These are phyloP conservation scores for Hydropsyche tenuis DNA, from an alignment of 1,140 invertebrate genomes.

Conservation along the genomic window DNA sequence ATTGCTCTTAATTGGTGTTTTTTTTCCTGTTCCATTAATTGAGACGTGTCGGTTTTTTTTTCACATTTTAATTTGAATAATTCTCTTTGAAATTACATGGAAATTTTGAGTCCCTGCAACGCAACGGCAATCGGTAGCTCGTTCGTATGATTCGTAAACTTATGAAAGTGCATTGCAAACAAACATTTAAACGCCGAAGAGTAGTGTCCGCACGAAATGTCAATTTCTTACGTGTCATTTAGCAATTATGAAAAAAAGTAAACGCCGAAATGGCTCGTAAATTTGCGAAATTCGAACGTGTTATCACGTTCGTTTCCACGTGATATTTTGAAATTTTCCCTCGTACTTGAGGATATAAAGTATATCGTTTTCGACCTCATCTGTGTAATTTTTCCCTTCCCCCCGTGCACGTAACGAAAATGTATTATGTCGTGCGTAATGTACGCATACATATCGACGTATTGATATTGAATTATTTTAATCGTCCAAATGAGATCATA, in stretches of 20 bases:
- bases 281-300: slow-evolving; percentile 1
- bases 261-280: background rate
- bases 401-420: background rate
- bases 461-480: slow-evolving; percentile 37
- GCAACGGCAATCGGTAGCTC: no score
- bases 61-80: no score
- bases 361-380: background rate
- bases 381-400: background rate
- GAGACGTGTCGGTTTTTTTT: no score
- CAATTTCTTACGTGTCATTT: slow-evolving; percentile 17
- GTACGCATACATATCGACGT: background rate
- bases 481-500: slow-evolving; percentile 31
- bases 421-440: slow-evolving; percentile 9
- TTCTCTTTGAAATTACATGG: no score
- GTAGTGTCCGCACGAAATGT: background rate
- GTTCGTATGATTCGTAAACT: background rate
- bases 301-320: background rate
- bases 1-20: no score
- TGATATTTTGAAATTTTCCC: slow-evolving; percentile 2
- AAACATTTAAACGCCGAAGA: background rate
- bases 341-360: background rate
- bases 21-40: no score
- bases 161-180: background rate
- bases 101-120: no score
- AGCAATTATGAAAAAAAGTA: background rate